phyloP scores from a whole-genome alignment of 1,140 invertebrate species.

The Zaprionus taronus region DNA sequence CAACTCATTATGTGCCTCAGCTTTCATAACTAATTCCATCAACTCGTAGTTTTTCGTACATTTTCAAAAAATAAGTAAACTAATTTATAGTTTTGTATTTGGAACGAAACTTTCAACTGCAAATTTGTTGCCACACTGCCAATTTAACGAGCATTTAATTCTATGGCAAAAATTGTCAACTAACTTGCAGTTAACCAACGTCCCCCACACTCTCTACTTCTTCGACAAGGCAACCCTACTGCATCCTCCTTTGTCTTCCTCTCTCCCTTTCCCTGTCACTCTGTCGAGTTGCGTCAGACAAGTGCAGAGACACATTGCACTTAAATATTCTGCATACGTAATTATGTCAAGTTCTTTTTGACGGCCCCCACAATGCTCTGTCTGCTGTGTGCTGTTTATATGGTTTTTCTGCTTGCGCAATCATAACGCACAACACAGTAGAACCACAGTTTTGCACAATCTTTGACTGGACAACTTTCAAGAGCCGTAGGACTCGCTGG shows the following conservation, averaged over 20 bases:
- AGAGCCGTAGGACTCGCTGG: constrained; percentile 16
- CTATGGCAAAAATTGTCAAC: not conserved
- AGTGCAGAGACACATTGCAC: constrained; percentile 35
- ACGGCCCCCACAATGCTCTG: not conserved
- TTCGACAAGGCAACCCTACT: not conserved
- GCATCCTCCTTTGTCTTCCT: not conserved
- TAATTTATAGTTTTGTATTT: not conserved
- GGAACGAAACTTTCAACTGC: not conserved
- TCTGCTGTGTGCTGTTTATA: constrained; percentile 15
- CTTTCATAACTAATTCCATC: not conserved
- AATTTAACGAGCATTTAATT: constrained; percentile 8
- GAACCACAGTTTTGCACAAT: constrained; percentile 37
- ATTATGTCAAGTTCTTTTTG: constrained; percentile 57
- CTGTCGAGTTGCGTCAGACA: constrained; percentile 4
- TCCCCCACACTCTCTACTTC: not conserved
- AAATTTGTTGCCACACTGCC: not conserved
- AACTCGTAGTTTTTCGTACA: not conserved
- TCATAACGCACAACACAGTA: constrained; percentile 73
- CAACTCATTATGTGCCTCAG: not conserved
- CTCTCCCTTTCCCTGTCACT: not conserved
- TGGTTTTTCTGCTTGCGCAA: constrained; percentile 45
- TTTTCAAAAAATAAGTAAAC: not conserved
- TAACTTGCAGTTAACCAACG: not conserved
- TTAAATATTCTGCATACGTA: constrained; percentile 60
- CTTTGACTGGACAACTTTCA: constrained; percentile 41